Evolutionary conservation across 2,888 invertebrate genomes (phyloP), one percentile per base, ranked within the genome.

Genomic region (Drosophila cracens): DNA sequence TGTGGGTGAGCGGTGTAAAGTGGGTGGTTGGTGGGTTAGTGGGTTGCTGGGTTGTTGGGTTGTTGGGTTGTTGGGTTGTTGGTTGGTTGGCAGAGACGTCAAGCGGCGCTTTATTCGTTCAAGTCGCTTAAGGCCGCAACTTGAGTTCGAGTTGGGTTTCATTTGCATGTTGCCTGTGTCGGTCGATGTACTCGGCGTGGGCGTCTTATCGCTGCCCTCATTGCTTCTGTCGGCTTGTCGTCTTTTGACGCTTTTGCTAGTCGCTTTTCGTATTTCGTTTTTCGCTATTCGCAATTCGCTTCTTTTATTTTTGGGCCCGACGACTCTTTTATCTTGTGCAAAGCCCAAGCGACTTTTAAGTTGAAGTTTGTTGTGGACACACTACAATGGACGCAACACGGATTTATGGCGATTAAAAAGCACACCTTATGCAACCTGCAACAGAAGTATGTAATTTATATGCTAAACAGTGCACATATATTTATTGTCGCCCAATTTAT

Each of bases 121-220:
- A 54, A 57, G 67, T 56, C 77, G 66, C 72, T 82, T 82, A 76
- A 84, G 79, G 88, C 67, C 74, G 58, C 71, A 57, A 52, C 34
- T 62, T 18, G 56, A 52, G 38, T 60, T 51, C 46, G 46, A 46
- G 46, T 46, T 46, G 46, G 46, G 67, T 74, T 83, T 74, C 86
- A 88, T 83, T 83, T 83, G 86, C 83, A 83, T 83, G 83, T 75
- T 65, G 54, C 54, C 62, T 11, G 25, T 74, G 38, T 60, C 38
- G 64, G 69, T 51, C 76, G 48, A 57, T 74, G 78, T 67, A 70
- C 70, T 70, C 51, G 53, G 25, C 79, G 79, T 64, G 54, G 74
- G 70, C 70, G 82, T 70, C 83, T 85, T 83, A 87, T 83, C 88
- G 83, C 86, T 75, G 64, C 38, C 73, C 73, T 70, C 74, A 71